Evolutionary conservation across 1,140 invertebrate species (phyloP).

Genomic region (Drosophila melanica): DNA sequence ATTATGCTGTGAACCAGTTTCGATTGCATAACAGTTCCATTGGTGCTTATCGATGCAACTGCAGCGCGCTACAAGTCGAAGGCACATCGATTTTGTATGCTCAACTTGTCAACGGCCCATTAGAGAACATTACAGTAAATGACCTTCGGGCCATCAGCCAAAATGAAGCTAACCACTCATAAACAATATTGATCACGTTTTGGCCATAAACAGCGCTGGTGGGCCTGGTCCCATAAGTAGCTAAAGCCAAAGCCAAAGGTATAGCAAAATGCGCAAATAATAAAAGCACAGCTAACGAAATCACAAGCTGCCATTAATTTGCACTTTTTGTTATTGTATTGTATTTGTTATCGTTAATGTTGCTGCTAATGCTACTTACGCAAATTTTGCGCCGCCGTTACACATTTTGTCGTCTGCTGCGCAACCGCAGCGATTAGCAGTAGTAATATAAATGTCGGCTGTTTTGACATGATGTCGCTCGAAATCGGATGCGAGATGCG

Average conservation of each 20-base stretch:
- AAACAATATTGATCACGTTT: slow-evolving; percentile 70
- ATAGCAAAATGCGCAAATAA: slow-evolving; percentile 51
- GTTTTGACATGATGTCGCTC: slow-evolving; percentile 55
- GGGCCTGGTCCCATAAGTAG: slow-evolving; percentile 20
- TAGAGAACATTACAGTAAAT: slow-evolving; percentile 54
- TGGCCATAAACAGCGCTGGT: slow-evolving; percentile 60
- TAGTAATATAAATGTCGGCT: slow-evolving; percentile 45
- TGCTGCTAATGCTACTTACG: slow-evolving; percentile 65
- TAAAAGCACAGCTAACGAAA: slow-evolving; percentile 33
- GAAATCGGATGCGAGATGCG: slow-evolving; percentile 30
- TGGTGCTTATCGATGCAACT: slow-evolving; percentile 4
- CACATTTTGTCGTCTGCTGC: slow-evolving; percentile 55
- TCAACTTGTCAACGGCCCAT: slow-evolving; percentile 19
- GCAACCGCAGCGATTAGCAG: slow-evolving; percentile 70
- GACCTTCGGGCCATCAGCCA: slow-evolving; percentile 51
- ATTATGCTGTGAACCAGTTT: slow-evolving; percentile 34
- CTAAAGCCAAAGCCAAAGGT: slow-evolving; percentile 28
- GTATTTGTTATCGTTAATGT: slow-evolving; percentile 16
- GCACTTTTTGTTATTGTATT: slow-evolving; percentile 29
- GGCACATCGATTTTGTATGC: background rate
- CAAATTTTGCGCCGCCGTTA: slow-evolving; percentile 77
- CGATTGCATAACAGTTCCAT: slow-evolving; percentile 45
- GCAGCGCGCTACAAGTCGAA: background rate
- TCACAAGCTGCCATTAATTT: slow-evolving; percentile 16
- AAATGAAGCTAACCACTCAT: slow-evolving; percentile 48